Evolutionary conservation across 2,113 vertebrate species (phyloP).

Genomic region (Sceloporus tristichus): DNA sequence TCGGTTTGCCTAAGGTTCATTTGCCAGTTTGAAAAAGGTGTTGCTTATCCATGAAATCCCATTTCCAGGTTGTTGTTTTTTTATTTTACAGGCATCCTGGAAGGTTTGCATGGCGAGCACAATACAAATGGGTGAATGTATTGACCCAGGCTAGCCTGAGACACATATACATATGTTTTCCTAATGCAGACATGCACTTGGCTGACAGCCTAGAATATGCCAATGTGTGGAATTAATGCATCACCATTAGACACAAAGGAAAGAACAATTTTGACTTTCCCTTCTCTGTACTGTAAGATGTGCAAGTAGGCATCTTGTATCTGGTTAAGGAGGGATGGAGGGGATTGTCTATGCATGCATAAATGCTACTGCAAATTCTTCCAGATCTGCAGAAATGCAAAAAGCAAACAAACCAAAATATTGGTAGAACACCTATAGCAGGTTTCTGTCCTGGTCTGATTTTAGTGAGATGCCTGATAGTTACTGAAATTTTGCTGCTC

Average conservation of each 20-base stretch:
- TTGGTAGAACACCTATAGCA: neutral
- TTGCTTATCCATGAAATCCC: constrained; percentile 6
- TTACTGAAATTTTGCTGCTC: constrained; percentile 46
- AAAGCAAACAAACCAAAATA: neutral
- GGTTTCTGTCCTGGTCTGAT: constrained; percentile 26
- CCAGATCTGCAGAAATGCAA: constrained; percentile 22
- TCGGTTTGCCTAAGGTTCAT: neutral
- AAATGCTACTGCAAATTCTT: constrained; percentile 29
- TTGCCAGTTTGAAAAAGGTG: neutral
- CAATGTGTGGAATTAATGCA: constrained; percentile 8
- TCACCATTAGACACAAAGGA: constrained; percentile 42
- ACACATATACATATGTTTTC: neutral
- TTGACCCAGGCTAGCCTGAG: constrained; percentile 6
- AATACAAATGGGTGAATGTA: constrained; percentile 4
- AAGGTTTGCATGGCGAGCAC: constrained; percentile 3
- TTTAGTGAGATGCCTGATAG: constrained; percentile 32
- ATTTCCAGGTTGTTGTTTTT: neutral
- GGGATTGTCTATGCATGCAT: constrained; percentile 9
- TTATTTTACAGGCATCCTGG: constrained; percentile 25
- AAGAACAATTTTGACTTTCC: neutral
- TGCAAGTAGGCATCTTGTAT: neutral
- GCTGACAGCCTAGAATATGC: constrained; percentile 47
- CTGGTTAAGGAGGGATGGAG: neutral
- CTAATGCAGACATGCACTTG: constrained; percentile 27
- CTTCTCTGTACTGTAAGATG: constrained; percentile 18